Base-by-base conservation (phyloP, 2,888 invertebrate species). In the Spatulosminthurus flaviceps region DNA sequence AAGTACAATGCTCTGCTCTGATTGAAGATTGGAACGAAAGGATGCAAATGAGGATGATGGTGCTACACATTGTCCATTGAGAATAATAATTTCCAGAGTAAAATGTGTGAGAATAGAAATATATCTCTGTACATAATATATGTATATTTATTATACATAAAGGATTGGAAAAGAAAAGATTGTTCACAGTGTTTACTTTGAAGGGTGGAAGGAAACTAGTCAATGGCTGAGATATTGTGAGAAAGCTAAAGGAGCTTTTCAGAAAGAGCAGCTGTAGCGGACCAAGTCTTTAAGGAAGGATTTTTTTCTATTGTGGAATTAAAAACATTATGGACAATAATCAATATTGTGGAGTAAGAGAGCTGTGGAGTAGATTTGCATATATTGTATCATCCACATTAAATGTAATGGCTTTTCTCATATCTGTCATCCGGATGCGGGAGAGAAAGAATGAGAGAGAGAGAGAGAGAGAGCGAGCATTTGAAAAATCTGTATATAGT, bases 281-380 rank as follows among this genome's bases (percentile, higher is more conserved):
- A n/a, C 34, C 34, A 34, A 73, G 34, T 73, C 51, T 73, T n/a
- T 41, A 29, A 21, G 34, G n/a, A n/a, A n/a, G n/a, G n/a, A n/a
- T n/a, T n/a, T n/a, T n/a, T 21, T 26, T 67, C 13, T 67, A 34
- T 41, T 26, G 42, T 26, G 67, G 41, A 66, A 51, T 77, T 77
- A 77, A 51, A 71, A 70, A 51, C 51, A 70, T 67, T 77, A 77
- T 71, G 77, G 77, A 77, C 77, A 60, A 77, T 61, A 77, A 70
- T 70, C 77, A 77, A 77, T 77, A 70, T 29, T 51, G 71, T 41
- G 24, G 71, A 34, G 70, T 29, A 42, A 41, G 34, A 72, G 71
- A 1, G n/a, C n/a, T n/a, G n/a, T 13, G 41, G 70, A 41, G 34
- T 51, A 13, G 41, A 51, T 51, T 51, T 51, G 51, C 51, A 51